phyloP scores from a whole-genome alignment of 1,140 invertebrate genomes.

The Tribolium madens region DNA sequence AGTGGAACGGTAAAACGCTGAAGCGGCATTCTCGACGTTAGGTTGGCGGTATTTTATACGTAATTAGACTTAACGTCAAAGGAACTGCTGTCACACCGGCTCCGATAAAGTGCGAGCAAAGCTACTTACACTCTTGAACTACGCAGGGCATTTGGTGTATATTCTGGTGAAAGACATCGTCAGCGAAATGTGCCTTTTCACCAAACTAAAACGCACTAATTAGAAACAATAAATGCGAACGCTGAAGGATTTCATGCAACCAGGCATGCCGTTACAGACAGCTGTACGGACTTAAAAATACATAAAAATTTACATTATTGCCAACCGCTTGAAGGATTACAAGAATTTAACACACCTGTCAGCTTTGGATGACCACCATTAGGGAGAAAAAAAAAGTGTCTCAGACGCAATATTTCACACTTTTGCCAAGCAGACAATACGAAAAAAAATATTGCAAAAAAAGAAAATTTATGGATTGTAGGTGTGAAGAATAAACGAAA shows the following conservation, averaged over 20 bases:
- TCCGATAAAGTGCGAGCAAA: conserved; percentile 34
- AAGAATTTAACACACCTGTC: conserved; percentile 17
- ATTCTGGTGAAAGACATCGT: too few species aligned
- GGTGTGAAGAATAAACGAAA: not conserved
- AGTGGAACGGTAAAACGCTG: conserved; percentile 25
- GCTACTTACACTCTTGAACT: conserved; percentile 35
- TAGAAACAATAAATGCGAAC: conserved; percentile 28
- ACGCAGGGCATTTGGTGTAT: conserved; percentile 21
- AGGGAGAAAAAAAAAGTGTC: not conserved
- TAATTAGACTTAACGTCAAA: conserved; percentile 48
- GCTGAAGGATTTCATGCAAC: not conserved
- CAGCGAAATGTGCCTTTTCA: conserved; percentile 15
- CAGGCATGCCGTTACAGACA: not conserved
- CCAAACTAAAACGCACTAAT: conserved; percentile 18
- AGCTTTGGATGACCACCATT: conserved; percentile 16
- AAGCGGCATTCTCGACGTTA: conserved; percentile 22
- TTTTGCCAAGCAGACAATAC: too few species aligned
- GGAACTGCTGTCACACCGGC: conserved; percentile 27
- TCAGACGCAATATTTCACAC: conserved; percentile 4
- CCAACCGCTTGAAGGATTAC: not conserved
- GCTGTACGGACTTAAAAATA: not conserved
- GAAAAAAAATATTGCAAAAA: not conserved
- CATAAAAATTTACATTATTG: conserved; percentile 14
- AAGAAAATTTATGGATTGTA: not conserved
- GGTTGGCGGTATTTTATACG: conserved; percentile 39